Evolutionary conservation across 2,113 vertebrate genomes (phyloP).

Genomic region (Leucosticte australis): DNA sequence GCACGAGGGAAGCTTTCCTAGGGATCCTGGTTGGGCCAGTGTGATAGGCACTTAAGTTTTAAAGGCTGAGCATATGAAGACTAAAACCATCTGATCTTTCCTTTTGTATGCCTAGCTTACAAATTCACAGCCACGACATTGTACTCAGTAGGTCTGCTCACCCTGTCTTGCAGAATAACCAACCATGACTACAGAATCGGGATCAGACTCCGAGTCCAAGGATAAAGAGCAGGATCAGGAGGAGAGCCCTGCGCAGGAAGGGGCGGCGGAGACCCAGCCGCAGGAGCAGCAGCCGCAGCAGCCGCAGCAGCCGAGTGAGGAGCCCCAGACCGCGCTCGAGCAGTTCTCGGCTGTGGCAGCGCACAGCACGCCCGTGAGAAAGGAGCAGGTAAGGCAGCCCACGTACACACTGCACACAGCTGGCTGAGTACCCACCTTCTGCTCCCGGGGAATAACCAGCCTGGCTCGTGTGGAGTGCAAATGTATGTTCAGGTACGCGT

Average conservation of each 20-base stretch:
- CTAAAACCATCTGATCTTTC: neutral
- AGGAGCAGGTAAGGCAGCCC: slow-evolving; percentile 62
- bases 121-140: accelerated
- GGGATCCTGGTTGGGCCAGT: neutral
- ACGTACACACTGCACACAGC: accelerated
- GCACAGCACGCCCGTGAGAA: slow-evolving; percentile 84
- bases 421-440: accelerated
- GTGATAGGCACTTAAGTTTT: neutral
- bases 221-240: slow-evolving; percentile 83
- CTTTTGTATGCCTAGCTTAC: neutral
- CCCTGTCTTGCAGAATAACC: slow-evolving; percentile 81
- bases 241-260: slow-evolving; percentile 67
- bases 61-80: neutral
- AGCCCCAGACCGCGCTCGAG: slow-evolving; percentile 72
- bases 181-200: slow-evolving; percentile 94
- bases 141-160: neutral
- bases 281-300: slow-evolving; percentile 44
- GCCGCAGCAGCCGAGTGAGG: neutral
- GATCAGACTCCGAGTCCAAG: slow-evolving; percentile 86
- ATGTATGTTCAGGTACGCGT: accelerated
- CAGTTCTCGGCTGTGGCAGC: slow-evolving; percentile 81
- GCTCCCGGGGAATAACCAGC: neutral
- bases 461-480: neutral
- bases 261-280: neutral
- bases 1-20: neutral